Evolutionary conservation across 2,797 vertebrate species (phyloP).

Genomic region (Sebastiscus tertius): DNA sequence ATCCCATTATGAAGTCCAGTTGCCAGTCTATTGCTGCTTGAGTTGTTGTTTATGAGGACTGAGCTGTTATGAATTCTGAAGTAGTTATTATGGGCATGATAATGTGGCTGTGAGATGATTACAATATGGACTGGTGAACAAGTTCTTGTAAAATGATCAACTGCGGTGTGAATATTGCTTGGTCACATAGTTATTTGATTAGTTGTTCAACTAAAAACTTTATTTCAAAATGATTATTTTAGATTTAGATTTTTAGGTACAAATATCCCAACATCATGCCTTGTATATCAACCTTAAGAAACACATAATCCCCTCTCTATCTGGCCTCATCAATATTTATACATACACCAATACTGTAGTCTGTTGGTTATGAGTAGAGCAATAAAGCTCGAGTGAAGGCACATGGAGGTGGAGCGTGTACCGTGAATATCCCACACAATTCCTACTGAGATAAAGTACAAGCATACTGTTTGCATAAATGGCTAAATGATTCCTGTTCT

Average conservation of each 20-base stretch:
- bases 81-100: constrained; percentile 14
- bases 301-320: constrained; percentile 7
- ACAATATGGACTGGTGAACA: not conserved
- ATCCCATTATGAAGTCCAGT: constrained; percentile 34
- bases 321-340: constrained; percentile 53
- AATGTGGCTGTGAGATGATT: constrained; percentile 18
- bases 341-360: constrained; percentile 36
- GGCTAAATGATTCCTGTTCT: not conserved
- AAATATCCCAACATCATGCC: not conserved
- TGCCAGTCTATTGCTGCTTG: not conserved
- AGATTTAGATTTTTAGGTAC: not conserved
- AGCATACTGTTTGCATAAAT: constrained; percentile 4
- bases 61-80: constrained; percentile 44
- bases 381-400: constrained; percentile 5
- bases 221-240: not conserved
- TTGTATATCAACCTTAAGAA: not conserved
- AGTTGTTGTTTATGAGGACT: constrained; percentile 24
- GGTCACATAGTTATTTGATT: not conserved
- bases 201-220: not conserved
- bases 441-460: not conserved
- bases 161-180: not conserved
- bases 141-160: not conserved
- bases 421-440: not conserved
- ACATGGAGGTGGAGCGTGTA: not conserved
- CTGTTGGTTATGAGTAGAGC: constrained; percentile 11